Base-by-base conservation (phyloP, 2,113 vertebrate species). In the Vireo altiloquus region DNA sequence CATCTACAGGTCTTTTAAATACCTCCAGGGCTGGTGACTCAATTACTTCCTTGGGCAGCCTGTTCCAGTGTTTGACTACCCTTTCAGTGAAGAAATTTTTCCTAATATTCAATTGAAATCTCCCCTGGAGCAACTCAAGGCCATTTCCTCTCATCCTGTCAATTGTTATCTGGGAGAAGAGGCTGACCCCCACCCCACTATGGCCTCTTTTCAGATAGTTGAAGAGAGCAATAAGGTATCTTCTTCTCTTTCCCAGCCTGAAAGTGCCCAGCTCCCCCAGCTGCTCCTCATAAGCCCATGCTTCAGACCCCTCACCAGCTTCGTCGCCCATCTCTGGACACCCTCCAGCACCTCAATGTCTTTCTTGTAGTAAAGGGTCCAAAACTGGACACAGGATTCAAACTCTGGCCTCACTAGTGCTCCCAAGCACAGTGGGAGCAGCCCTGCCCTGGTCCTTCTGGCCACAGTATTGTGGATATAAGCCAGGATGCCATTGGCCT, bases 381-480 rank as follows among this genome's bases (percentile, higher is more conserved):
- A n/a, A 54, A 54, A 25, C 27, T 28, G 22, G 44, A 44, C 2
- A 2, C 11, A 37, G 12, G 11, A 33, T 60, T 52, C 2, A 2
- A 52, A 4, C 11, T 27, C 21, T 21, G 23, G 13, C 56, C 39
- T 46, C 28, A 33, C 8, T 5, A 53, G 8, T 24, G 24, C 40
- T n/a, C n/a, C n/a, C 1, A 1, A 78, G 10, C 10, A 40, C 10
- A n/a, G 7, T 13, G 6, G 8, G 12, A 6, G 11, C 1, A 22
- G 9, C 30, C 16, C 47, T 63, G 47, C 7, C n/a, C 40, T 39
- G 12, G 10, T 61, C 28, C 23, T 46, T 10, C 23, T n/a, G 23
- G 23, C 19, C 28, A 11, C 28, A 11, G 8, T 8, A 2, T 40
- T 54, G 4, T 13, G 54, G 30, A 40, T 35, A 17, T 9, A 47